Evolutionary conservation across 2,888 invertebrate species (phyloP).

Genomic region (Azorinus chamasolen): DNA sequence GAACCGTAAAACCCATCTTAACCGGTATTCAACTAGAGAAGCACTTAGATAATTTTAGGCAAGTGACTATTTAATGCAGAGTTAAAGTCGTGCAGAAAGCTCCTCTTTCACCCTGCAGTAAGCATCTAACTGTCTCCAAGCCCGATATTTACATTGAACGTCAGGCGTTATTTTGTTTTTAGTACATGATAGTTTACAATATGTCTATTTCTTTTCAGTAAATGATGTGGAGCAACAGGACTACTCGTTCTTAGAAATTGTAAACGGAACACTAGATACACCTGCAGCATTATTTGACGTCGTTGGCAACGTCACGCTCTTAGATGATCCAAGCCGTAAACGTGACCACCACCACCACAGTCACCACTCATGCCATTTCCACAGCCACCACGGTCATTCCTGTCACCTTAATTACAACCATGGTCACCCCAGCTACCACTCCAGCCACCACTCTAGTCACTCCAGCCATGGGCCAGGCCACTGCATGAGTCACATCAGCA

Average conservation of each 20-base stretch:
- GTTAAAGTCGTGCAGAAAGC: no score
- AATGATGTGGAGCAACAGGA: conserved; percentile 39
- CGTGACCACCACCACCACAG: conserved; percentile 9
- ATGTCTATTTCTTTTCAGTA: conserved; percentile 11
- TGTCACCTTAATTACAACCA: conserved; percentile 15
- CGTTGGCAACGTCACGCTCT: conserved; percentile 51
- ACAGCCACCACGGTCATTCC: conserved; percentile 21
- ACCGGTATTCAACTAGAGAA: no score
- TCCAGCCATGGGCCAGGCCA: conserved; percentile 14
- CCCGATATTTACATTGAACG: no score
- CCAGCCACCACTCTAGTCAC: conserved; percentile 7
- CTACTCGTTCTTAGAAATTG: conserved; percentile 47
- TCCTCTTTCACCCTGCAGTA: no score
- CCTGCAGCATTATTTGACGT: conserved; percentile 51
- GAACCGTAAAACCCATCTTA: no score
- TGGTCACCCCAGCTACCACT: conserved; percentile 30
- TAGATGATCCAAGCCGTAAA: conserved; percentile 9
- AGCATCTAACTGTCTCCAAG: no score
- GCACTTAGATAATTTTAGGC: no score
- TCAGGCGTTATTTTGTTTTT: no score
- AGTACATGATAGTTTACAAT: no score
- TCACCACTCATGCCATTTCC: conserved; percentile 36
- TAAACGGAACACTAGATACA: conserved; percentile 42
- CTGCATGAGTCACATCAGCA: conserved; percentile 54
- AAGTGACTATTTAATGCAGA: no score